Conservation (phyloP, 2,888 invertebrate species). For the Brachyopa scutellaris region DNA sequence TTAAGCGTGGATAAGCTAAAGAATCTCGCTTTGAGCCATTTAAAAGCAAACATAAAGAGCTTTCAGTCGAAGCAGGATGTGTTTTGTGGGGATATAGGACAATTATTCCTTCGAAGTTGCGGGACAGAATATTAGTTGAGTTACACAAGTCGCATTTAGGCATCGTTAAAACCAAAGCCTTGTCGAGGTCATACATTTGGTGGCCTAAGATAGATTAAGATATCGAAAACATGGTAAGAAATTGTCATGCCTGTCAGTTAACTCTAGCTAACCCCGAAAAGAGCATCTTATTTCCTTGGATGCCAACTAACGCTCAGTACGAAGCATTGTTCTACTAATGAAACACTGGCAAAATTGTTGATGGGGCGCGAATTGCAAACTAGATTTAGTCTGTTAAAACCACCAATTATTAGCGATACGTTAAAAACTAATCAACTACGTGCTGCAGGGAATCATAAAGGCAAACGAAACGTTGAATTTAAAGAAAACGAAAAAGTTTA, state of each 20-base stretch:
- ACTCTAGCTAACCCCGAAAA: conserved; percentile 1
- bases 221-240: conserved; percentile 5
- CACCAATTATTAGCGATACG: conserved; percentile 1
- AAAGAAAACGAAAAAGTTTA: conserved; percentile 44
- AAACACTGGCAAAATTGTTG: conserved; percentile 16
- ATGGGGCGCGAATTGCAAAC: conserved; percentile 12
- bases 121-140: background rate
- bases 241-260: conserved; percentile 15
- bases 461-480: conserved; percentile 27
- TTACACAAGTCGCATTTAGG: background rate
- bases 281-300: conserved; percentile 9
- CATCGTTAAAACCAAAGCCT: background rate
- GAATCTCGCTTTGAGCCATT: background rate
- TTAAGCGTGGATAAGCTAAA: background rate
- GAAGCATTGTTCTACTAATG: conserved; percentile 16
- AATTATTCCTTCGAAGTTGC: too few relatives aligned
- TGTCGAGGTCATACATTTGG: conserved; percentile 24
- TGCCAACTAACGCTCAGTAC: background rate
- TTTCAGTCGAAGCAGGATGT: background rate
- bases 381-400: conserved; percentile 18
- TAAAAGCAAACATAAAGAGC: background rate
- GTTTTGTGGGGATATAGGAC: too few relatives aligned
- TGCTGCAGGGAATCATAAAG: background rate
- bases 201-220: conserved; percentile 30
- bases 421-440: background rate